Evolutionary conservation across 2,113 vertebrate genomes (phyloP).

Genomic region (Girardinichthys multiradiatus): DNA sequence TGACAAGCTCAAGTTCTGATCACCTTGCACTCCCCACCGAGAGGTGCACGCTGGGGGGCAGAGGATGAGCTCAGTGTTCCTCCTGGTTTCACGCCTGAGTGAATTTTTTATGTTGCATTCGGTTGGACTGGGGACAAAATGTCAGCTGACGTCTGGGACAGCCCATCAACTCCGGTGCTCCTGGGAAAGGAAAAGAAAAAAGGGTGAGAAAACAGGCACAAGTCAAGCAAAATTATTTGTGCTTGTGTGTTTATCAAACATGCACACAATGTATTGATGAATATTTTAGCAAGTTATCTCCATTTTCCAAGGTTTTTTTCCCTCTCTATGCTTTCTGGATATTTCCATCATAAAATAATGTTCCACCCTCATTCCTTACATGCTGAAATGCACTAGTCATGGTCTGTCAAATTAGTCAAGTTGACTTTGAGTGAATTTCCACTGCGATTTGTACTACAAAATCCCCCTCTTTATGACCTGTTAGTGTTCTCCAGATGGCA

Average conservation of each 20-base stretch:
- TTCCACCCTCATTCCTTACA: background rate
- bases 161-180: slow-evolving; percentile 83
- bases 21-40: slow-evolving; percentile 94
- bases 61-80: slow-evolving; percentile 83
- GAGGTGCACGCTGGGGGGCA: slow-evolving; percentile 86
- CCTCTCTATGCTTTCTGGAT: slow-evolving; percentile 24
- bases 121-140: slow-evolving; percentile 91
- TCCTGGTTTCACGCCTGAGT: slow-evolving; percentile 85
- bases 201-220: slow-evolving; percentile 44
- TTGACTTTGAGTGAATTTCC: slow-evolving; percentile 60
- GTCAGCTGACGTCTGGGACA: slow-evolving; percentile 87
- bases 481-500: slow-evolving; percentile 78
- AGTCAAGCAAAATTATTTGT: slow-evolving; percentile 67
- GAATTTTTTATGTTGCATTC: slow-evolving; percentile 94
- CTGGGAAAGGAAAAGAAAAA: slow-evolving; percentile 64
- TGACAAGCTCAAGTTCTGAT: slow-evolving; percentile 97
- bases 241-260: slow-evolving; percentile 47
- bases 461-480: slow-evolving; percentile 76
- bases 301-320: background rate
- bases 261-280: slow-evolving; percentile 30
- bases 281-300: background rate
- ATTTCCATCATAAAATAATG: background rate
- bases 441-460: slow-evolving; percentile 61
- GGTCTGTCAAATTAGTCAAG: slow-evolving; percentile 76
- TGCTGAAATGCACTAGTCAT: slow-evolving; percentile 57